Evolutionary conservation across 2,888 invertebrate species (phyloP).

Genomic region (Gastrophysa polygoni): DNA sequence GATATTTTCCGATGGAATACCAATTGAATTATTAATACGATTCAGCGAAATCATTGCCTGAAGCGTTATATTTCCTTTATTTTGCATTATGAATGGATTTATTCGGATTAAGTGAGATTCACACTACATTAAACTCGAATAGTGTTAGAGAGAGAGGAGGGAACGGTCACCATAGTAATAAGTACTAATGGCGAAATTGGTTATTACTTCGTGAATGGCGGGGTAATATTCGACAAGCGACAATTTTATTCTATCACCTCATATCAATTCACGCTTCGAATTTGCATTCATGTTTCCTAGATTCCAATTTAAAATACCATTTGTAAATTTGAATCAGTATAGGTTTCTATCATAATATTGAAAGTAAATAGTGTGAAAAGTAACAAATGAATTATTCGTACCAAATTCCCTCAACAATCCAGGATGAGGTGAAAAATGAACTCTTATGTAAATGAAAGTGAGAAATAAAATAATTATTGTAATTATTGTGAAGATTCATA

Average conservation of each 20-base stretch:
- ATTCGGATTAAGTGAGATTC: slow-evolving; percentile 21
- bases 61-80: slow-evolving; percentile 37
- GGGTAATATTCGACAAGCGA: not conserved
- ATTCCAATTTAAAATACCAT: too few species aligned
- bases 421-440: too few species aligned
- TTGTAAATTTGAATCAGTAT: too few species aligned
- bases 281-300: too few species aligned
- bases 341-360: too few species aligned
- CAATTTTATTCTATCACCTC: not conserved
- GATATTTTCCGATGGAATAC: slow-evolving; percentile 13
- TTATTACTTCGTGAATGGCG: not conserved
- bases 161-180: not conserved
- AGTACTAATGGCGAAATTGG: slow-evolving; percentile 15
- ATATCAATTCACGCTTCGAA: not conserved
- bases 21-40: slow-evolving; percentile 29
- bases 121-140: slow-evolving; percentile 26
- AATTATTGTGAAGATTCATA: too few species aligned
- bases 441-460: too few species aligned
- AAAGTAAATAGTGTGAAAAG: too few species aligned
- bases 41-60: slow-evolving; percentile 38
- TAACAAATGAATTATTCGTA: too few species aligned
- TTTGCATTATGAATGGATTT: slow-evolving; percentile 29
- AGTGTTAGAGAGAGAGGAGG: not conserved
- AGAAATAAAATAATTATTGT: too few species aligned
- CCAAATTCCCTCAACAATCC: too few species aligned